phyloP scores from a whole-genome alignment of 2,888 invertebrate species.

The Acronicta aceris region DNA sequence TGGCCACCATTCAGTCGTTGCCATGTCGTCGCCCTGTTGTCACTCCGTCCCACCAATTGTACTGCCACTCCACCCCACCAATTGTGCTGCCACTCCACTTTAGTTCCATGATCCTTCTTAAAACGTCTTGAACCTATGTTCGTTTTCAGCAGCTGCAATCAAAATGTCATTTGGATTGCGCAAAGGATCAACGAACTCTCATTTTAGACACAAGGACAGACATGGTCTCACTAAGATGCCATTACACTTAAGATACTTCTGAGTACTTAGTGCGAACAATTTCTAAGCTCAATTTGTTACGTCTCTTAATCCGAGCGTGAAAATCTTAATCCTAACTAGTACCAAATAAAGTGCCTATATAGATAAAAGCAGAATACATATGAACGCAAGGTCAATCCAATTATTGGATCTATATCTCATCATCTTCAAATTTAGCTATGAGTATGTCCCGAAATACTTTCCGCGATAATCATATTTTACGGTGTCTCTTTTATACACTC shows the following conservation, averaged over 20 bases:
- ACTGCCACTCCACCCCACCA: no score
- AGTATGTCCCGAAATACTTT: no score
- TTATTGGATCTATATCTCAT: no score
- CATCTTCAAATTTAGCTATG: no score
- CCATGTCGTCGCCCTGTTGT: no score
- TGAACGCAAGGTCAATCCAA: no score
- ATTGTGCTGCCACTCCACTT: no score
- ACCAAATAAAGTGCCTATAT: not conserved
- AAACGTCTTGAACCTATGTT: not conserved
- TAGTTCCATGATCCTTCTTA: no score
- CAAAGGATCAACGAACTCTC: slow-evolving; percentile 17
- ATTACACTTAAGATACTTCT: slow-evolving; percentile 22
- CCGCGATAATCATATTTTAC: no score
- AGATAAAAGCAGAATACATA: not conserved
- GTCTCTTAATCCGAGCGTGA: slow-evolving; percentile 14
- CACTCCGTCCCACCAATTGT: no score
- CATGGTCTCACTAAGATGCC: slow-evolving; percentile 22
- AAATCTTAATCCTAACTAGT: not conserved
- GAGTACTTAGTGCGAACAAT: slow-evolving; percentile 18
- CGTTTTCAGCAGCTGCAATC: not conserved
- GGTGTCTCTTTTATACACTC: no score
- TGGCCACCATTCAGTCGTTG: no score
- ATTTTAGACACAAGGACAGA: slow-evolving; percentile 15
- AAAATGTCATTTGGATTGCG: not conserved
- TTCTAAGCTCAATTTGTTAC: slow-evolving; percentile 15